A percentile compares a stretch with the other conserved stretches of the same genome.
phyloP scores from a whole-genome alignment of 53 echinoderm and acorn worm genomes.

The Holothuria scabra region DNA sequence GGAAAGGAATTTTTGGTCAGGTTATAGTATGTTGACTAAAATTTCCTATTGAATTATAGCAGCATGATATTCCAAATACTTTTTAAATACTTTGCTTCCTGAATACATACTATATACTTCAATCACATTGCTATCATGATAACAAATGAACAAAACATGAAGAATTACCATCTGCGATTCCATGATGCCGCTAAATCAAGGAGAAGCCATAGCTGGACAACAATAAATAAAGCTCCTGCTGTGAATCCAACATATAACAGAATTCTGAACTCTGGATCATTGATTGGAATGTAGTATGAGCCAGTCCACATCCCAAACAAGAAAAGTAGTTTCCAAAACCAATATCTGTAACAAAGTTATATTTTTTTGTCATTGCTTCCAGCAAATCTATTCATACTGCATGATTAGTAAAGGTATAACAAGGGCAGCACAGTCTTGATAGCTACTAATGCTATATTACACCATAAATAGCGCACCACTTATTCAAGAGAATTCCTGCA shows the following conservation, averaged over 20 bases:
- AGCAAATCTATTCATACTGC: background rate
- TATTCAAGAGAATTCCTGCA: no score
- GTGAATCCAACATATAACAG: conserved; percentile 79
- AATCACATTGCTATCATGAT: no score
- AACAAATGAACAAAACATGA: no score
- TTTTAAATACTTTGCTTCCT: no score
- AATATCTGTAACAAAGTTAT: conserved; percentile 38
- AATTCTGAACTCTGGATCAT: conserved; percentile 51
- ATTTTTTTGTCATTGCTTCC: background rate
- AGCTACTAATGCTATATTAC: no score
- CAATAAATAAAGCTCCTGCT: conserved; percentile 77
- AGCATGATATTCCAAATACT: no score
- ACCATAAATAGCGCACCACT: no score
- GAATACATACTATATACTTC: no score
- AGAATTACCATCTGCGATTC: conserved; percentile 73
- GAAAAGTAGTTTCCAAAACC: conserved; percentile 76
- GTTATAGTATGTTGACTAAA: no score
- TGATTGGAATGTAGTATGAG: conserved; percentile 83
- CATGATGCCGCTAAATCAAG: conserved; percentile 87
- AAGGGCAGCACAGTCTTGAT: no score
- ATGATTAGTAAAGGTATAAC: background rate
- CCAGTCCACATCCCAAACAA: conserved; percentile 72
- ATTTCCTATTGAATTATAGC: no score
- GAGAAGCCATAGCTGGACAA: conserved; percentile 92
- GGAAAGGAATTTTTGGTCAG: no score